A percentile compares a stretch with the other conserved stretches of the same genome.
These are phyloP conservation scores for Neogale vison DNA, from an alignment of 2,113 vertebrate genomes.

Conservation along the genomic window DNA sequence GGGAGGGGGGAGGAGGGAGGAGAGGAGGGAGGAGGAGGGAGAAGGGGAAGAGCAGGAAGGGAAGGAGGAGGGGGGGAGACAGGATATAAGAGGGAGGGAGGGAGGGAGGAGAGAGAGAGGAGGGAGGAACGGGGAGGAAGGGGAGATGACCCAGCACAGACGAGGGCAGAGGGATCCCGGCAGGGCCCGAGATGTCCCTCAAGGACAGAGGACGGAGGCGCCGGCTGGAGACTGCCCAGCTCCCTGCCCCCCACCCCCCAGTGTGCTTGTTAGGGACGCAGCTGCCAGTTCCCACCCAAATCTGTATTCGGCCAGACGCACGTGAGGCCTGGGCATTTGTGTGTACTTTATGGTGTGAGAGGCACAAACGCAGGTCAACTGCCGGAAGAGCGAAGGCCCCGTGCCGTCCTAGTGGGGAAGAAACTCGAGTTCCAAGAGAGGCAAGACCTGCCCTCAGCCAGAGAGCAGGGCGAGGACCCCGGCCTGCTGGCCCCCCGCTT, in stretches of 20 bases:
- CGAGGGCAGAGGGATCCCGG: background rate
- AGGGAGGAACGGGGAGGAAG: background rate
- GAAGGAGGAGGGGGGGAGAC: too few species aligned
- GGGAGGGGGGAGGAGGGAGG: background rate
- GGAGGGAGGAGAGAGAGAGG: too few species aligned
- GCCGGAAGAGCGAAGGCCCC: background rate
- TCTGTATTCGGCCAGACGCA: background rate
- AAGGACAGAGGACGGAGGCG: too few species aligned
- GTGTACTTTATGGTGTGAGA: background rate
- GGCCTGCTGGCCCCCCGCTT: background rate
- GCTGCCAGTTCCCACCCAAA: background rate
- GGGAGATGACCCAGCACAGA: background rate
- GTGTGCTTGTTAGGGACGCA: background rate
- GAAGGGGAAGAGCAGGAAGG: background rate
- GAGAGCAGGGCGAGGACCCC: background rate
- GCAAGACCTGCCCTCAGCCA: background rate
- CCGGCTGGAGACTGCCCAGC: background rate
- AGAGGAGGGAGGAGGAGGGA: too few species aligned
- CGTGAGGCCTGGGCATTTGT: too few species aligned
- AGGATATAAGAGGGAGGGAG: background rate
- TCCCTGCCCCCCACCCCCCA: too few species aligned
- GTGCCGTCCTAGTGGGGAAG: rapidly evolving
- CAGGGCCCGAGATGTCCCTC: too few species aligned
- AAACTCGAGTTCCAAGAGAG: too few species aligned
- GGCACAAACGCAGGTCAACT: background rate